A percentile compares a stretch with the other conserved stretches of the same genome.
phyloP scores from a whole-genome alignment of 2,888 invertebrate genomes.

The Griposia aprilina region DNA sequence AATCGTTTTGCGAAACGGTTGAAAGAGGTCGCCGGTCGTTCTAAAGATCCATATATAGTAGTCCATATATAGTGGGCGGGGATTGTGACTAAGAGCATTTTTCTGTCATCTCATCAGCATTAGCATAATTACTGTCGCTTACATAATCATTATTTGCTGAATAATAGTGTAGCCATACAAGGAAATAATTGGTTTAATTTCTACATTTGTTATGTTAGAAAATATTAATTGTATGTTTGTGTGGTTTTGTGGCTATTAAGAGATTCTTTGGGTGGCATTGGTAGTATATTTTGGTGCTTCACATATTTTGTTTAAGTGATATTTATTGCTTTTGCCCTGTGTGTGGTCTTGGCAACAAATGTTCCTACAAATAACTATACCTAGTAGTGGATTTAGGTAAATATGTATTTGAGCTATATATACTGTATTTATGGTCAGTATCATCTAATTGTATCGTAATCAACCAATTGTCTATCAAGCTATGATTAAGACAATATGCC shows the following conservation, averaged over 20 bases:
- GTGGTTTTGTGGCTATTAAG: constrained; percentile 39
- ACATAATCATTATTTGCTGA: constrained; percentile 48
- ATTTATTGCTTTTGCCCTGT: constrained; percentile 35
- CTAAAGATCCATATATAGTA: constrained; percentile 49
- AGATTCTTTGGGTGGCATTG: constrained; percentile 7
- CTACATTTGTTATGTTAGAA: constrained; percentile 34
- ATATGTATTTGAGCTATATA: background rate
- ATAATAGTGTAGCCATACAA: constrained; percentile 44
- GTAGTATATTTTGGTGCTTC: constrained; percentile 3
- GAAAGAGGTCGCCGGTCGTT: constrained; percentile 42
- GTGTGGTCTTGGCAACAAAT: constrained; percentile 40
- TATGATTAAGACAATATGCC: constrained; percentile 29
- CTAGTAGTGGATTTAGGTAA: background rate
- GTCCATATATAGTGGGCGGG: constrained; percentile 50
- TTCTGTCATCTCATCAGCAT: constrained; percentile 59
- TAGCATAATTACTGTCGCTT: constrained; percentile 60
- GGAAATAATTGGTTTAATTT: constrained; percentile 47
- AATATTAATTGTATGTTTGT: constrained; percentile 51
- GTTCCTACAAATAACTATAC: constrained; percentile 1
- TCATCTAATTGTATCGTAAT: background rate
- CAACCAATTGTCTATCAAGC: background rate
- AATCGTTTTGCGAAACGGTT: constrained; percentile 51
- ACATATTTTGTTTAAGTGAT: constrained; percentile 13
- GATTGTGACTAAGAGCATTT: constrained; percentile 50
- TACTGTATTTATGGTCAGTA: background rate